These are phyloP conservation scores for Gymnodraco acuticeps DNA, from an alignment of 2,797 vertebrate genomes.

Conservation along the genomic window DNA sequence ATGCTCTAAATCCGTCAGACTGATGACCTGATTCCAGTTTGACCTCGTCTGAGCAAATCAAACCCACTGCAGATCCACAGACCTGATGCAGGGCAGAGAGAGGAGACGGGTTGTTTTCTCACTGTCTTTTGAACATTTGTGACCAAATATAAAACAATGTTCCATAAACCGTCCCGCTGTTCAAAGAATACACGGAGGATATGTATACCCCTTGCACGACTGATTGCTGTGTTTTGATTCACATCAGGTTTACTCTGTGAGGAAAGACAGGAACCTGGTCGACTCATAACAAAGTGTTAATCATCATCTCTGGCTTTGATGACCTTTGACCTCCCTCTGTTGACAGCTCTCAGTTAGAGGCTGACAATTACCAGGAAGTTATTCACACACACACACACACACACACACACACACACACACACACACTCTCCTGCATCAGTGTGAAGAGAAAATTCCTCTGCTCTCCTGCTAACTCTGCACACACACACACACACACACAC, in stretches of 20 bases:
- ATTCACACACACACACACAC: not conserved
- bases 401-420: conserved; percentile 4
- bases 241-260: not conserved
- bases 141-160: too few species aligned
- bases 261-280: not conserved
- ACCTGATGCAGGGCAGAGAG: not conserved
- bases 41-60: not conserved
- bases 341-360: not conserved
- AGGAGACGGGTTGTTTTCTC: not conserved
- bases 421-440: not conserved
- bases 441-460: conserved; percentile 9
- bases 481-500: not conserved
- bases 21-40: conserved; percentile 15
- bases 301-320: not conserved
- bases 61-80: not conserved
- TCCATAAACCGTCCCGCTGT: not conserved
- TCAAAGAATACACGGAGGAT: not conserved
- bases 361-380: conserved; percentile 14
- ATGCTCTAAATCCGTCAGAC: not conserved
- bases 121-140: too few species aligned
- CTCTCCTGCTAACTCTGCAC: not conserved
- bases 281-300: not conserved
- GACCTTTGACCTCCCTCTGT: conserved; percentile 28
- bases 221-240: too few species aligned
- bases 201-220: not conserved